phyloP scores from a whole-genome alignment of 2,888 invertebrate species.

The Aelia acuminata region DNA sequence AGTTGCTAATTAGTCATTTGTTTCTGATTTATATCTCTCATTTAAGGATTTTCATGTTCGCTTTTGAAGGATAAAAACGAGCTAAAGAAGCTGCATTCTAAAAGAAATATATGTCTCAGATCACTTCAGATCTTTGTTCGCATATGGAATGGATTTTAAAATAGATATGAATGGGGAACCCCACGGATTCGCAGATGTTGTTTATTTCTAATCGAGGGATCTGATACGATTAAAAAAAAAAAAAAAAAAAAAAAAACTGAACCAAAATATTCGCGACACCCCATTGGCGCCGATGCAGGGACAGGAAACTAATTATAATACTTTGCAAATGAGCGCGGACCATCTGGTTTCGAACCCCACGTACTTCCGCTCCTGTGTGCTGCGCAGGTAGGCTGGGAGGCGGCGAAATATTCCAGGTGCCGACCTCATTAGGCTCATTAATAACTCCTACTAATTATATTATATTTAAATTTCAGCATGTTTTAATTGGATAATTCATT shows the following conservation, averaged over 20 bases:
- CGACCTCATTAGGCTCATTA: background rate
- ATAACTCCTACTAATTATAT: background rate
- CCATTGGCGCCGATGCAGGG: background rate
- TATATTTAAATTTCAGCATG: background rate
- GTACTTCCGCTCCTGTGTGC: slow-evolving; percentile 38
- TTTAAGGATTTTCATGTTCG: no score
- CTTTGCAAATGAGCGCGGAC: background rate
- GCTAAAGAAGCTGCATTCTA: no score
- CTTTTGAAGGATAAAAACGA: no score
- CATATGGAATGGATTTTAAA: background rate
- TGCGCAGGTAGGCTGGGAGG: background rate
- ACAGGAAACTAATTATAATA: slow-evolving; percentile 40
- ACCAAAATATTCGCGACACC: background rate
- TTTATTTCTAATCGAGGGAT: background rate
- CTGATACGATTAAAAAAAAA: background rate
- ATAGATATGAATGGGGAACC: background rate
- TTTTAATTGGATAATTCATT: background rate
- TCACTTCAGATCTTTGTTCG: no score
- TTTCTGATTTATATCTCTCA: no score
- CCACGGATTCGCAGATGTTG: background rate
- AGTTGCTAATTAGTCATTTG: no score
- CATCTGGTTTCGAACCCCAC: background rate
- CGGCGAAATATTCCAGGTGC: background rate
- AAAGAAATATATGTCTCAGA: no score
- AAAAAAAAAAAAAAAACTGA: background rate